Percentiles rank a stretch among this genome's conserved stretches.
Evolutionary conservation across 2,888 invertebrate genomes (phyloP).

Genomic region (Molanna angustata): DNA sequence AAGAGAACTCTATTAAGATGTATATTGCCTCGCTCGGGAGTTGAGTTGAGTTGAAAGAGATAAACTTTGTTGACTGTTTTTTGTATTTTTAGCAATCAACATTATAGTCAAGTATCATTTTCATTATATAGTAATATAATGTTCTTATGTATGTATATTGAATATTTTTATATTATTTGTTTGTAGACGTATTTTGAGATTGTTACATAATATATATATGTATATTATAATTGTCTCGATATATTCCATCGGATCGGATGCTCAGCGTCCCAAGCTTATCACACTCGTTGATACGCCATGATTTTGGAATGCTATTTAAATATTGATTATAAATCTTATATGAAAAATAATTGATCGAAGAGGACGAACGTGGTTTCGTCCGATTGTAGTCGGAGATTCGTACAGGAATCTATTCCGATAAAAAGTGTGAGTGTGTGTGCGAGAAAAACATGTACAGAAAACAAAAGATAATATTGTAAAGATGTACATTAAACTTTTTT

Average conservation of each 20-base stretch:
- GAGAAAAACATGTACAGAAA: conserved; percentile 9
- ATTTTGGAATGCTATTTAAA: conserved; percentile 24
- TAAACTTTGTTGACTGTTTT: too few relatives aligned
- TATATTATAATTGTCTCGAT: conserved; percentile 10
- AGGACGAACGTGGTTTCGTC: background rate
- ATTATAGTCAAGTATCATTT: too few relatives aligned
- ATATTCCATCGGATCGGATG: conserved; percentile 12
- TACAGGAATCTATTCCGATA: too few relatives aligned
- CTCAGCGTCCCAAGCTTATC: conserved; percentile 9
- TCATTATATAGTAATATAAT: too few relatives aligned
- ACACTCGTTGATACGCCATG: conserved; percentile 23
- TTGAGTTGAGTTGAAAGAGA: too few relatives aligned
- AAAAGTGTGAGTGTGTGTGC: too few relatives aligned
- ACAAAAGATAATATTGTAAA: background rate
- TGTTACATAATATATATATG: too few relatives aligned
- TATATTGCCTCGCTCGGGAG: too few relatives aligned
- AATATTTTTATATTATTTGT: too few relatives aligned
- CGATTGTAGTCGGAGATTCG: background rate
- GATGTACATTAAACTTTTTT: conserved; percentile 8
- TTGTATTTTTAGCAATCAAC: too few relatives aligned
- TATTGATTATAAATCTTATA: conserved; percentile 2
- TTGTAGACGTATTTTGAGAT: conserved; percentile 16
- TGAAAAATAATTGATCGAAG: background rate
- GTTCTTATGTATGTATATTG: too few relatives aligned
- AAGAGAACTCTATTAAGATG: too few relatives aligned